Percentiles rank a stretch among this genome's conserved stretches.
phyloP scores from a whole-genome alignment of 1,140 invertebrate species.

The Ceratina australensis region DNA sequence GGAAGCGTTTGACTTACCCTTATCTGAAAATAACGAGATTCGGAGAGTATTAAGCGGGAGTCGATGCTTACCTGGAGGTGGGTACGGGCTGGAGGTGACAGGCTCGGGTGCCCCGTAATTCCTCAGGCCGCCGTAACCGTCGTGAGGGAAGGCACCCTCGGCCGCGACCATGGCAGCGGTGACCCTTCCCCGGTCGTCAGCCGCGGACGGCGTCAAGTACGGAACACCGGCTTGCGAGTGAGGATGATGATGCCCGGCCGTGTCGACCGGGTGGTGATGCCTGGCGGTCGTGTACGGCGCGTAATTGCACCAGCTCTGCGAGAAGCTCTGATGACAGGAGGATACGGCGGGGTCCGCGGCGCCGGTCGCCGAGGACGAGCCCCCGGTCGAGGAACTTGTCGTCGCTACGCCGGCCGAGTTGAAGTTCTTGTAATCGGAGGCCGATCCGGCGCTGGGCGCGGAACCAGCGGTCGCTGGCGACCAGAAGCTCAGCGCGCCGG shows the following conservation, averaged over 20 bases:
- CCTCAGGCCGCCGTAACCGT: constrained; percentile 85
- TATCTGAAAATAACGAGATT: too few species aligned
- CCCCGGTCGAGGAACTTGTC: constrained; percentile 82
- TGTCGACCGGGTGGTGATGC: constrained; percentile 80
- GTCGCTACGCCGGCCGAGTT: constrained; percentile 78
- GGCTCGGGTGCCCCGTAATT: constrained; percentile 87
- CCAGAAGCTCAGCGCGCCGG: constrained; percentile 85
- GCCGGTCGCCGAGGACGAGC: constrained; percentile 79
- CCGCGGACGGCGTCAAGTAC: constrained; percentile 82
- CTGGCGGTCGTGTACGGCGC: constrained; percentile 83
- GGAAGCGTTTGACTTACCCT: too few species aligned
- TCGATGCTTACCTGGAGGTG: constrained; percentile 85
- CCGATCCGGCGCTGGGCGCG: constrained; percentile 77
- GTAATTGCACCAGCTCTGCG: constrained; percentile 87
- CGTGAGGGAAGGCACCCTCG: constrained; percentile 87
- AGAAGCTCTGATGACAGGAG: constrained; percentile 87
- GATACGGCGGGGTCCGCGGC: constrained; percentile 81
- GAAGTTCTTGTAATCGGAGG: constrained; percentile 83
- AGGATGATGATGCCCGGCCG: constrained; percentile 80
- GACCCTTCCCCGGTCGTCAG: constrained; percentile 83
- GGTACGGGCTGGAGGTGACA: constrained; percentile 88
- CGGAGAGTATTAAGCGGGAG: neutral
- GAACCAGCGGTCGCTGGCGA: constrained; percentile 81
- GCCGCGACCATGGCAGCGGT: constrained; percentile 83
- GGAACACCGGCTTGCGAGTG: constrained; percentile 79